These are phyloP conservation scores for Bryconaethiops microstoma DNA, from an alignment of 2,797 vertebrate species.

Conservation along the genomic window DNA sequence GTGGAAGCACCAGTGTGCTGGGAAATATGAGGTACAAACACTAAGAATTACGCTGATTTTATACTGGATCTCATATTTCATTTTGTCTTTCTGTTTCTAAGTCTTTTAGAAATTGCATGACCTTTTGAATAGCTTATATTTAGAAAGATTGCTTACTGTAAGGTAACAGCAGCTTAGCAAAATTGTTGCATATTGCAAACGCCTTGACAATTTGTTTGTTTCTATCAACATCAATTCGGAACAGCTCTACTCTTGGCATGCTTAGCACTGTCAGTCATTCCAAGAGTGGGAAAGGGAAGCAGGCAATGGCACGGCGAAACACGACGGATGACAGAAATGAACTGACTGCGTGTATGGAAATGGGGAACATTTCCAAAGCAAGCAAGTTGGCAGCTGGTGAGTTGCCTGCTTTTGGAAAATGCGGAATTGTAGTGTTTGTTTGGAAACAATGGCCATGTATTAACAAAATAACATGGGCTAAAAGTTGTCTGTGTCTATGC, in stretches of 20 bases:
- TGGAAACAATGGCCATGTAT: conserved; percentile 29
- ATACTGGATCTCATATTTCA: background rate
- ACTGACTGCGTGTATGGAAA: conserved; percentile 85
- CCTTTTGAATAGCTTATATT: background rate
- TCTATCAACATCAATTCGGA: background rate
- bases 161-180: background rate
- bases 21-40: conserved; percentile 39
- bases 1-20: conserved; percentile 76
- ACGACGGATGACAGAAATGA: conserved; percentile 89
- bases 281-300: conserved; percentile 86
- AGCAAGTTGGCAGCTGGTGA: conserved; percentile 89
- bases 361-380: conserved; percentile 87
- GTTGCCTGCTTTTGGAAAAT: conserved; percentile 38
- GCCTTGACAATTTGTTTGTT: background rate
- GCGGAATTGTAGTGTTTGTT: background rate
- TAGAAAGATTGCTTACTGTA: background rate
- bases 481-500: conserved; percentile 24
- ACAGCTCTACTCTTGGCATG: conserved; percentile 24
- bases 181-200: background rate
- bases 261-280: conserved; percentile 76
- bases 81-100: background rate
- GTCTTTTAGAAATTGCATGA: background rate
- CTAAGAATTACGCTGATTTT: background rate
- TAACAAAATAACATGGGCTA: conserved; percentile 38
- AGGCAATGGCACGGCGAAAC: conserved; percentile 85